phyloP scores from a whole-genome alignment of 2,888 invertebrate genomes.

The Ashinkailepas kermadecensis region DNA sequence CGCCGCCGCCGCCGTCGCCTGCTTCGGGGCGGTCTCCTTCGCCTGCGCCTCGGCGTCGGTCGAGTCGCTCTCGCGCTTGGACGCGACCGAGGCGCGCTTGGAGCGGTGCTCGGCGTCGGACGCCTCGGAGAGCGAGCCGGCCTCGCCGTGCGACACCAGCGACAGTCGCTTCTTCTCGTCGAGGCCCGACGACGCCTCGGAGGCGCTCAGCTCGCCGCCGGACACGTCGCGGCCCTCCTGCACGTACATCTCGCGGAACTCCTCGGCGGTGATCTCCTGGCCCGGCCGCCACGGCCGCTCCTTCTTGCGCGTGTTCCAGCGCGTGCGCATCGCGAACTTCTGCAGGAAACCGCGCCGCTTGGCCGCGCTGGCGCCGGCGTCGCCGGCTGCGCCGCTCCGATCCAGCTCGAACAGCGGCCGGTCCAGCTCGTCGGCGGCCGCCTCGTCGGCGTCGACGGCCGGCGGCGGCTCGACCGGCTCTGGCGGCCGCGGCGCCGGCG shows the following conservation, averaged over 20 bases:
- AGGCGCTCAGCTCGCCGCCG: background rate
- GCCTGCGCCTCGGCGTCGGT: constrained; percentile 5
- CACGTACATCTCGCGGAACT: constrained; percentile 37
- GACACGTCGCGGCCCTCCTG: constrained; percentile 19
- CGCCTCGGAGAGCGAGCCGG: constrained; percentile 18
- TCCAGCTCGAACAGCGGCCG: constrained; percentile 20
- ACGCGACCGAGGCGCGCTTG: constrained; percentile 24
- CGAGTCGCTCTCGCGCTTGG: constrained; percentile 24
- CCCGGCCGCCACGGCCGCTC: constrained; percentile 31
- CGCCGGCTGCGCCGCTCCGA: background rate
- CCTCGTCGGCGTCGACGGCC: constrained; percentile 13
- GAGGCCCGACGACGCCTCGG: background rate
- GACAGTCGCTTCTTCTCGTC: constrained; percentile 9
- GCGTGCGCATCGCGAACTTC: constrained; percentile 36
- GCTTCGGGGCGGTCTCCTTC: constrained; percentile 8
- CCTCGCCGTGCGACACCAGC: constrained; percentile 16
- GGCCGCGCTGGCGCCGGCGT: constrained; percentile 25
- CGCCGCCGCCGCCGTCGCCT: background rate
- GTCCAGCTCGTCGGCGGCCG: constrained; percentile 25
- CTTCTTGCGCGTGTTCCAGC: constrained; percentile 37
- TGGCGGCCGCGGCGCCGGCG: background rate
- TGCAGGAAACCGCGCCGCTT: constrained; percentile 37
- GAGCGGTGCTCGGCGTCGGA: constrained; percentile 25
- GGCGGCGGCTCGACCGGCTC: background rate
- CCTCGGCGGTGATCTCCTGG: constrained; percentile 36